Conservation (phyloP, 2,888 invertebrate genomes). For the Tetranychus truncatus region DNA sequence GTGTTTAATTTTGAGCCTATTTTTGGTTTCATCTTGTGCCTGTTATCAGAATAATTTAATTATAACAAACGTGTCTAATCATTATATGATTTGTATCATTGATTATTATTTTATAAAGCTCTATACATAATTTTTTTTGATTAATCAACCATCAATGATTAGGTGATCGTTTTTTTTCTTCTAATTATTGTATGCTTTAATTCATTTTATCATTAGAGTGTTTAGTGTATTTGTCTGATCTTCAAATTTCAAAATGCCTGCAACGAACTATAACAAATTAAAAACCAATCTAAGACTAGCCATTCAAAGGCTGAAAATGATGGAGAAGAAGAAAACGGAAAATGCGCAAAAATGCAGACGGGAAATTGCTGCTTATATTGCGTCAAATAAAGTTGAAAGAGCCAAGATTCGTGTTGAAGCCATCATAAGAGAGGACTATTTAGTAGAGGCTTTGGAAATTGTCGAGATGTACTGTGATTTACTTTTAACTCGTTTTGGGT, state of each 20-base stretch:
- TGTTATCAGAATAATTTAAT: too few relatives aligned
- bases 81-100: too few relatives aligned
- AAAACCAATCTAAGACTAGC: constrained; percentile 87
- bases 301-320: constrained; percentile 73
- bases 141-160: too few relatives aligned
- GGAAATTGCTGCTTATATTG: constrained; percentile 91
- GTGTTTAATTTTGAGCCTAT: too few relatives aligned
- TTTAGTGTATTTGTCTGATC: too few relatives aligned
- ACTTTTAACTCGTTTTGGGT: constrained; percentile 78
- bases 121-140: too few relatives aligned
- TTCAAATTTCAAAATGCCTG: neutral
- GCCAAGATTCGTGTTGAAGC: constrained; percentile 96
- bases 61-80: too few relatives aligned
- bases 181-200: too few relatives aligned
- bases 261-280: constrained; percentile 72
- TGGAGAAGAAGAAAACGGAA: constrained; percentile 96
- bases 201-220: too few relatives aligned
- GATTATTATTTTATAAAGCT: too few relatives aligned
- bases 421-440: constrained; percentile 93
- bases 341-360: constrained; percentile 81
- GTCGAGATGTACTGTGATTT: constrained; percentile 89
- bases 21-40: too few relatives aligned
- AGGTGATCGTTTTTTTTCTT: too few relatives aligned
- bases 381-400: constrained; percentile 38
- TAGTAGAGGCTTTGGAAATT: constrained; percentile 43